Conservation (phyloP, 2,888 invertebrate species). For the Caenorhabditis sp. region DNA sequence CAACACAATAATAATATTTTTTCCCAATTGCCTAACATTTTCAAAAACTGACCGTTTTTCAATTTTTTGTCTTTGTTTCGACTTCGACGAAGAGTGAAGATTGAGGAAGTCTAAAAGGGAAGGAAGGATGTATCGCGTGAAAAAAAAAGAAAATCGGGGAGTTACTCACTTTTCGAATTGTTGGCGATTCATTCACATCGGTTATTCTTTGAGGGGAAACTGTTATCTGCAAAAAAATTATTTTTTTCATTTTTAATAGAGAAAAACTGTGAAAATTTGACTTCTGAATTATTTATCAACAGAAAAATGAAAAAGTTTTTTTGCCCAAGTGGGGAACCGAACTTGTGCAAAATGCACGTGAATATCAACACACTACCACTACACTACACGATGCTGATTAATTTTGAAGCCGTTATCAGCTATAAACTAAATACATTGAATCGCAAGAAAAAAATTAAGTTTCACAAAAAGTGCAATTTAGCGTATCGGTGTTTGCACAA, state of each 20-base stretch:
- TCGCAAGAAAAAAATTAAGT: too few relatives aligned
- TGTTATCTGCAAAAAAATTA: conserved; percentile 18
- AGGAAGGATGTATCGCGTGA: conserved; percentile 14
- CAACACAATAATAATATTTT: not conserved
- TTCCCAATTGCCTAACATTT: not conserved
- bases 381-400: too few relatives aligned
- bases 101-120: conserved; percentile 22
- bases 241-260: not conserved
- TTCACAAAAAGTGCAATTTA: too few relatives aligned
- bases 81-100: conserved; percentile 51
- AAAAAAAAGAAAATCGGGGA: not conserved
- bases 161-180: conserved; percentile 29
- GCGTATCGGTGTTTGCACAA: too few relatives aligned
- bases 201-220: conserved; percentile 24
- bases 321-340: too few relatives aligned
- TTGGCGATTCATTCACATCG: conserved; percentile 28
- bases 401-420: too few relatives aligned
- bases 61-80: conserved; percentile 53
- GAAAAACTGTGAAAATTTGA: too few relatives aligned
- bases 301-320: too few relatives aligned
- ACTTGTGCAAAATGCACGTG: too few relatives aligned
- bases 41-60: conserved; percentile 22
- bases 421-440: too few relatives aligned
- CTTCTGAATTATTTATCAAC: too few relatives aligned
- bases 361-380: too few relatives aligned